phyloP scores from a whole-genome alignment of 2,888 invertebrate species.

The Drosophila fungiperda region DNA sequence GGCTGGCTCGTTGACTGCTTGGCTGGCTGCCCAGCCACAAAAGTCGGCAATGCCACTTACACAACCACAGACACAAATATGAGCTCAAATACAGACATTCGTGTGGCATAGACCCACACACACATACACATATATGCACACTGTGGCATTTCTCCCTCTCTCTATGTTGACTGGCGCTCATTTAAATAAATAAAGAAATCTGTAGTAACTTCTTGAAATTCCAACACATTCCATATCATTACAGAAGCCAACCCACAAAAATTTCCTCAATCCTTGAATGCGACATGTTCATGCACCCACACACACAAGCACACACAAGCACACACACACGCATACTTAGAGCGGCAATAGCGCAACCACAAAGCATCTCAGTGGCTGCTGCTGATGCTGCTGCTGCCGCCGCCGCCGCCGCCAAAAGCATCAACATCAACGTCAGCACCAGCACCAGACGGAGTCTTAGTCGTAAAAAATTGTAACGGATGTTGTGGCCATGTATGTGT shows the following conservation, averaged over 20 bases:
- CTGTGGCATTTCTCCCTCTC: conserved; percentile 55
- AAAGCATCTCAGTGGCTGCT: conserved; percentile 60
- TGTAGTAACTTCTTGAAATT: conserved; percentile 82
- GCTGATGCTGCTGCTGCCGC: conserved; percentile 29
- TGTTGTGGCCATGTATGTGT: conserved; percentile 75
- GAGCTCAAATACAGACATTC: conserved; percentile 53
- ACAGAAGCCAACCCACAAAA: conserved; percentile 80
- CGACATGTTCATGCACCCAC: conserved; percentile 54
- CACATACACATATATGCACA: conserved; percentile 6
- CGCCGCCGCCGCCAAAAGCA: conserved; percentile 64
- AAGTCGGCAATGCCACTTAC: conserved; percentile 27
- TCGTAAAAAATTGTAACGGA: conserved; percentile 81
- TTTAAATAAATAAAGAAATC: conserved; percentile 83
- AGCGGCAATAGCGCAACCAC: conserved; percentile 54
- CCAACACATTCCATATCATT: conserved; percentile 83
- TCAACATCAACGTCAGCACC: conserved; percentile 73
- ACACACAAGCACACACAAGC: conserved; percentile 12
- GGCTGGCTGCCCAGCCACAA: conserved; percentile 44
- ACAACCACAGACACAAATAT: conserved; percentile 38
- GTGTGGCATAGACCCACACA: conserved; percentile 11
- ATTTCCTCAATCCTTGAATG: conserved; percentile 82
- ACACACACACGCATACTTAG: conserved; percentile 41
- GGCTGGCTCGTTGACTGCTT: conserved; percentile 38
- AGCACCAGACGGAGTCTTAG: conserved; percentile 58
- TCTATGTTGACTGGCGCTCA: conserved; percentile 68